Conservation (phyloP, 92 coral and sea anemone species). For the Epizoanthus illoricatus region DNA sequence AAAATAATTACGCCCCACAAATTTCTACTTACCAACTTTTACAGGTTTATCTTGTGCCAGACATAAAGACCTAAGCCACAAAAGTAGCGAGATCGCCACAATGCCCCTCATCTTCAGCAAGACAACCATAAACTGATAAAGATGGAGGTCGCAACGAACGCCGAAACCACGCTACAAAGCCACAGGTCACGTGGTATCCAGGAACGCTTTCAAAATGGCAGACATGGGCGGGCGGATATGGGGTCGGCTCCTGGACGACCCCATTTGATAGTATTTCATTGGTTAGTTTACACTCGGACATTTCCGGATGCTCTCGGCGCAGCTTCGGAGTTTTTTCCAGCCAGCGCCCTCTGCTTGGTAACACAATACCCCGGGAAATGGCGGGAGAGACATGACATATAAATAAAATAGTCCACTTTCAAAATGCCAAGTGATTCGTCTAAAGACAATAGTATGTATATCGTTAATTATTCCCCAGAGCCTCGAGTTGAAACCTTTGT, state of each 20-base stretch:
- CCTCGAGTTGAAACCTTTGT: slow-evolving; percentile 8
- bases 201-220: slow-evolving; percentile 15
- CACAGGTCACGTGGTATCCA: slow-evolving; percentile 37
- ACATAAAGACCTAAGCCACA: slow-evolving; percentile 30
- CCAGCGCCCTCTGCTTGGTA: slow-evolving; percentile 30
- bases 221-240: neutral
- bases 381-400: slow-evolving; percentile 21
- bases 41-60: slow-evolving; percentile 24
- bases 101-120: slow-evolving; percentile 27
- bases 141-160: slow-evolving; percentile 32
- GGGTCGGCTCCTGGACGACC: neutral
- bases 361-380: slow-evolving; percentile 35
- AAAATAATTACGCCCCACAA: neutral
- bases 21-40: slow-evolving; percentile 29
- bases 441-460: neutral
- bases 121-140: neutral
- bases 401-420: neutral
- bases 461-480: neutral
- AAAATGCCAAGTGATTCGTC: neutral
- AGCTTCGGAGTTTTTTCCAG: slow-evolving; percentile 15
- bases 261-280: neutral
- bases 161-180: slow-evolving; percentile 41
- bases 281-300: slow-evolving; percentile 11
- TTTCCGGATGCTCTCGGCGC: slow-evolving; percentile 14
- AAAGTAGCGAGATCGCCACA: slow-evolving; percentile 39